Evolutionary conservation across 2,113 vertebrate genomes (phyloP).

Genomic region (Callipepla californica): DNA sequence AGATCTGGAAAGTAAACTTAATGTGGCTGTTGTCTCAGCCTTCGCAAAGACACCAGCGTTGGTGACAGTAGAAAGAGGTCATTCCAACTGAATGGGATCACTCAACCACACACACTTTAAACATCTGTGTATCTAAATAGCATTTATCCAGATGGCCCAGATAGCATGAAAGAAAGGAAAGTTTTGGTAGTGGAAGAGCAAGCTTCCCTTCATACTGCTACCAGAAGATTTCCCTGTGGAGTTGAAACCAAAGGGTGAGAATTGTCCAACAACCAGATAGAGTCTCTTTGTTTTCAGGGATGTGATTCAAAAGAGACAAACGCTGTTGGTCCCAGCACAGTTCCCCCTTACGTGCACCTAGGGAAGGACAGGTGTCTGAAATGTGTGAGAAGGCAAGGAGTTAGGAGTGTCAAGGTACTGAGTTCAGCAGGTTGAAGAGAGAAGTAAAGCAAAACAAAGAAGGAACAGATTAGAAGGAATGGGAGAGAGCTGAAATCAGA

Average conservation of each 20-base stretch:
- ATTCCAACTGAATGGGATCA: not conserved
- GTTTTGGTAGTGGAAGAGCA: not conserved
- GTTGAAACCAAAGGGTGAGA: not conserved
- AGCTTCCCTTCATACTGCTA: not conserved
- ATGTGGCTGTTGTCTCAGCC: not conserved
- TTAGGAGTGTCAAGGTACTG: not conserved
- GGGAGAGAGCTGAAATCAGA: not conserved
- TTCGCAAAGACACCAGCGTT: not conserved
- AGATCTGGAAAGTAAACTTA: not conserved
- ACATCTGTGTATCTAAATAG: not conserved
- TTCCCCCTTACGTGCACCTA: not conserved
- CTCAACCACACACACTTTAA: not conserved
- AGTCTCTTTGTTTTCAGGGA: not conserved
- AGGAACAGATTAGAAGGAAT: not conserved
- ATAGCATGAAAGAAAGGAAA: not conserved
- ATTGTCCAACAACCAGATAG: not conserved
- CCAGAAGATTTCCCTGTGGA: not conserved
- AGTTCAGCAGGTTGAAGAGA: not conserved
- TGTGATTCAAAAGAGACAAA: not conserved
- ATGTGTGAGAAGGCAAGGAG: not conserved
- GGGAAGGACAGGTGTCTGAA: not conserved
- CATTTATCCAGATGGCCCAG: not conserved
- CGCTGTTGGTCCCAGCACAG: rapidly evolving
- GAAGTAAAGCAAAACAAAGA: not conserved
- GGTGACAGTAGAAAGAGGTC: not conserved